Evolutionary conservation across 2,797 vertebrate species (phyloP).

Genomic region (Phoxinus dragarum): DNA sequence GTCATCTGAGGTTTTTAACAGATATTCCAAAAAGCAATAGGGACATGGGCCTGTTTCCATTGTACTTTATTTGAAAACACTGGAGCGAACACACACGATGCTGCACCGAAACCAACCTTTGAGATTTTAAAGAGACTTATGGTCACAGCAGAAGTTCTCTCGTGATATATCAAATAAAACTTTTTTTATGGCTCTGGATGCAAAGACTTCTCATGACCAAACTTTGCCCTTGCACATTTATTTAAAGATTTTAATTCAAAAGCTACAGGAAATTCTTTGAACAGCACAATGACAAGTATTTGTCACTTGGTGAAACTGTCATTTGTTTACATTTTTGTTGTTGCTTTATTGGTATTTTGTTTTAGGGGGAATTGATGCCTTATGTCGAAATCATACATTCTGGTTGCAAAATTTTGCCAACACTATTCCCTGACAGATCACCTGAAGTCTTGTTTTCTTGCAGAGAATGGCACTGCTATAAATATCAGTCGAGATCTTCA

Average conservation of each 20-base stretch:
- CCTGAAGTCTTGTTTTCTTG: neutral
- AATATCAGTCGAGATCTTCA: slow-evolving; percentile 32
- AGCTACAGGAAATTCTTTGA: slow-evolving; percentile 14
- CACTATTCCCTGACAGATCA: neutral
- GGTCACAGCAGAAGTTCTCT: neutral
- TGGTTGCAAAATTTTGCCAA: slow-evolving; percentile 30
- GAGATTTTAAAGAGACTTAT: slow-evolving; percentile 33
- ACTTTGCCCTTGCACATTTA: slow-evolving; percentile 55
- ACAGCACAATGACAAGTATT: slow-evolving; percentile 45
- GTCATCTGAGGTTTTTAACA: neutral
- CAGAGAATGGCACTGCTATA: slow-evolving; percentile 47
- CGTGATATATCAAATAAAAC: neutral
- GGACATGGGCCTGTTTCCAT: slow-evolving; percentile 18
- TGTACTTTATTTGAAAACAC: slow-evolving; percentile 12
- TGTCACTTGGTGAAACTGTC: slow-evolving; percentile 17
- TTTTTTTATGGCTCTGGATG: slow-evolving; percentile 18
- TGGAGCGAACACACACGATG: neutral
- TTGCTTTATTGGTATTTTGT: slow-evolving; percentile 25
- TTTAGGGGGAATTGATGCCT: slow-evolving; percentile 58
- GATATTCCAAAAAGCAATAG: slow-evolving; percentile 29
- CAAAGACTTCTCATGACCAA: slow-evolving; percentile 25
- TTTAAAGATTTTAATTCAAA: slow-evolving; percentile 26
- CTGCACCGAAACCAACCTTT: slow-evolving; percentile 10
- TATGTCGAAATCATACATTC: slow-evolving; percentile 51
- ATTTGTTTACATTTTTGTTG: slow-evolving; percentile 41